Percentiles rank a stretch among this genome's conserved stretches.
Conservation (phyloP, 2,113 vertebrate genomes). For the Lampris megalopsis region DNA sequence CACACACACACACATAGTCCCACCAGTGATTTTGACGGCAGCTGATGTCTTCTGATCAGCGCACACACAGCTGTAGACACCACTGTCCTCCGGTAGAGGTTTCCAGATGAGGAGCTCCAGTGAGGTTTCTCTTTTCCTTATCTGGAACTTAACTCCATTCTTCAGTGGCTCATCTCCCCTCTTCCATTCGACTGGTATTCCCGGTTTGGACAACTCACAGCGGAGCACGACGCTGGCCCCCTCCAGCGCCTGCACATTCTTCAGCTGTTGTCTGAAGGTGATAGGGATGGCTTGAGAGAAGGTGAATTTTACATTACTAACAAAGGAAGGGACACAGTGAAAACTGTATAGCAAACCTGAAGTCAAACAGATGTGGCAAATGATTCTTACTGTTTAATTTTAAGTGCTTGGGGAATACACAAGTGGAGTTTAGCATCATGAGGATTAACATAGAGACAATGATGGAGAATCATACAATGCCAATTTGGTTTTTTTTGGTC, state of each 20-base stretch:
- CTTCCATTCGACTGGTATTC: slow-evolving; percentile 84
- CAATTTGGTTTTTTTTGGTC: too few relatives aligned
- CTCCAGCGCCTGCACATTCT: slow-evolving; percentile 86
- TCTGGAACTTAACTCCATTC: slow-evolving; percentile 82
- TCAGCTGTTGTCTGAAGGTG: slow-evolving; percentile 85
- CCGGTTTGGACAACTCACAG: slow-evolving; percentile 88
- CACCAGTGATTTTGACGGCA: slow-evolving; percentile 78
- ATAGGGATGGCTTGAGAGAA: slow-evolving; percentile 83
- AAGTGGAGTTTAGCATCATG: too few relatives aligned
- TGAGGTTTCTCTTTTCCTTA: slow-evolving; percentile 77
- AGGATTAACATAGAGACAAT: too few relatives aligned
- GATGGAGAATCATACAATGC: too few relatives aligned
- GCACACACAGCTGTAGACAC: slow-evolving; percentile 78
- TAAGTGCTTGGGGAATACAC: too few relatives aligned
- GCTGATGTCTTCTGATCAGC: slow-evolving; percentile 76
- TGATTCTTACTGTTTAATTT: too few relatives aligned
- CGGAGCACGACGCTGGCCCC: slow-evolving; percentile 83
- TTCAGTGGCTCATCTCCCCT: slow-evolving; percentile 81
- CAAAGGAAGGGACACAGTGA: neutral
- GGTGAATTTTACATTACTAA: slow-evolving; percentile 26
- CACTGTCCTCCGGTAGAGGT: slow-evolving; percentile 81
- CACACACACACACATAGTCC: slow-evolving; percentile 37
- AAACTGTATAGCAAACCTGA: neutral
- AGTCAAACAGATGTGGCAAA: too few relatives aligned
- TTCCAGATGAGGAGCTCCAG: slow-evolving; percentile 86